Conservation (phyloP, 2,113 vertebrate genomes). For the Talpa occidentalis region DNA sequence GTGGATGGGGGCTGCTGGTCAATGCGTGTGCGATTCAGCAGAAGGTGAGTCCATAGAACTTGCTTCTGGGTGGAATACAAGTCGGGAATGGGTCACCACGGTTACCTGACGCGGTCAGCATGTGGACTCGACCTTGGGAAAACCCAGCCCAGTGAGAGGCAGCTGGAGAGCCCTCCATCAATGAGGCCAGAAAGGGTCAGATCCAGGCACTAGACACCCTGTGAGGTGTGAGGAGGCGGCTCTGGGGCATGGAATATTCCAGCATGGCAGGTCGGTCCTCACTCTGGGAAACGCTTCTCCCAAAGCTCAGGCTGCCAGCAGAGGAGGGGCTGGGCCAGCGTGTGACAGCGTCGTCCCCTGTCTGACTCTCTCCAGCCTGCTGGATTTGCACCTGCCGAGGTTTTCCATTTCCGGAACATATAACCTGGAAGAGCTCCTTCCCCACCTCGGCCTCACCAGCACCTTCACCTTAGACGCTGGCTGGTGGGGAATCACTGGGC, state of each 20-base stretch:
- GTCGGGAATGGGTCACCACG: background rate
- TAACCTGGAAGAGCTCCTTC: constrained; percentile 58
- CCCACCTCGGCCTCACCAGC: constrained; percentile 37
- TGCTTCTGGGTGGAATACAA: fast-evolving
- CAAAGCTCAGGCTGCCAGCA: background rate
- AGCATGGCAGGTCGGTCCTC: fast-evolving
- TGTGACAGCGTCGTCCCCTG: no score
- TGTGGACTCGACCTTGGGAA: background rate
- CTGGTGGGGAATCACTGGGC: constrained; percentile 35
- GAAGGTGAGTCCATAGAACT: background rate
- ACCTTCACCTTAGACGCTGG: constrained; percentile 19
- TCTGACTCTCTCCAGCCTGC: constrained; percentile 36
- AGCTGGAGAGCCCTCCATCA: background rate
- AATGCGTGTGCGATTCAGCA: background rate
- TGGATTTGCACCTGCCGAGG: constrained; percentile 67
- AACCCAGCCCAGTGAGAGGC: background rate
- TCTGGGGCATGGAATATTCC: background rate
- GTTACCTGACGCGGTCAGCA: background rate
- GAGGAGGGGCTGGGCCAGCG: no score
- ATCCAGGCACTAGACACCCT: background rate
- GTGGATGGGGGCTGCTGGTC: fast-evolving
- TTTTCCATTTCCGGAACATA: constrained; percentile 50
- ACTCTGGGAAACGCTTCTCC: background rate
- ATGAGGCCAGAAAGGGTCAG: fast-evolving
- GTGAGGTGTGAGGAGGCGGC: no score